These are phyloP conservation scores for Anastatus disparis DNA, from an alignment of 1,140 invertebrate genomes.

Conservation along the genomic window DNA sequence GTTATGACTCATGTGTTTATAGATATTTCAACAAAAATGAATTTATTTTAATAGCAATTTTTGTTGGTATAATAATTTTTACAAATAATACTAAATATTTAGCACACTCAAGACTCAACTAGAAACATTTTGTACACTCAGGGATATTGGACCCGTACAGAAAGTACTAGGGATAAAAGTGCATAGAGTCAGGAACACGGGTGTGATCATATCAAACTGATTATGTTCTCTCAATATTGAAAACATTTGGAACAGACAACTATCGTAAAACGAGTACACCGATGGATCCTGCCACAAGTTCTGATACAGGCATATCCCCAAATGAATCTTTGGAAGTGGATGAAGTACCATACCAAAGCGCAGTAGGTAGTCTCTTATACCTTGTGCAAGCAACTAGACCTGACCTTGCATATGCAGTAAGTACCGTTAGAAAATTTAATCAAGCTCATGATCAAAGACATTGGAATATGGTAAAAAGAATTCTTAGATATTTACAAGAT, in stretches of 20 bases:
- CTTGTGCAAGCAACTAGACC: too few species aligned
- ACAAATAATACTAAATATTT: background rate
- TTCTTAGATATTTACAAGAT: slow-evolving; percentile 49
- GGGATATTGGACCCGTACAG: background rate
- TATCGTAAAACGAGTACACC: background rate
- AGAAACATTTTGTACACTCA: background rate
- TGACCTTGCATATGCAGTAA: too few species aligned
- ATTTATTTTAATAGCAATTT: too few species aligned
- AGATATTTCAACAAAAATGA: background rate
- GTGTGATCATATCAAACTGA: background rate
- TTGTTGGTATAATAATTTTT: background rate
- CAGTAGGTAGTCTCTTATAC: too few species aligned
- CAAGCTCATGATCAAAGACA: slow-evolving; percentile 39
- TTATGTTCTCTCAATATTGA: background rate
- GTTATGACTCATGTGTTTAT: background rate
- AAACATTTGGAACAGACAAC: too few species aligned
- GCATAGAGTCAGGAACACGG: background rate
- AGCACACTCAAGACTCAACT: background rate
- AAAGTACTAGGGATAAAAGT: too few species aligned
- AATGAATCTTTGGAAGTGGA: background rate
- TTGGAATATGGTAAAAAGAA: too few species aligned
- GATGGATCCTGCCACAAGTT: too few species aligned
- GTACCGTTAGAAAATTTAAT: slow-evolving; percentile 54
- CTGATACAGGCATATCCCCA: background rate
- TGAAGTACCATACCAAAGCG: slow-evolving; percentile 46